Conservation (phyloP, 2,888 invertebrate genomes). For the Drosophila meridionalis region DNA sequence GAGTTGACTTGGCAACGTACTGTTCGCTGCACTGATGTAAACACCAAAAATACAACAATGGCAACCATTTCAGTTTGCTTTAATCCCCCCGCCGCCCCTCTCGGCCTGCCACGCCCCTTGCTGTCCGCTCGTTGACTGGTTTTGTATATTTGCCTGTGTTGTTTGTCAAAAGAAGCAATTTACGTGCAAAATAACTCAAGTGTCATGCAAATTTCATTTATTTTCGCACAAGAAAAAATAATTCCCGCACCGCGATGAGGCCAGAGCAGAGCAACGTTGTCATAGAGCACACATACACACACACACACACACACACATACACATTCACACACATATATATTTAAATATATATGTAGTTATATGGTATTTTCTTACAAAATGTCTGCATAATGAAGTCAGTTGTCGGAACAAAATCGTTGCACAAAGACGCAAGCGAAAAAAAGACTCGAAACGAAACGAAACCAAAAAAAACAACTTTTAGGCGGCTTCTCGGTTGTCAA, state of each 20-base stretch:
- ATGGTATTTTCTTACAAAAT: constrained; percentile 70
- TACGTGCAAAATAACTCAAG: constrained; percentile 84
- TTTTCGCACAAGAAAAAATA: constrained; percentile 79
- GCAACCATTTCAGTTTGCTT: constrained; percentile 70
- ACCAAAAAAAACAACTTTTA: constrained; percentile 35
- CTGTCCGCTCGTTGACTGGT: constrained; percentile 46
- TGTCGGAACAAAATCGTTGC: constrained; percentile 62
- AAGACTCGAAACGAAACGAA: neutral
- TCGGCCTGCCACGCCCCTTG: constrained; percentile 6
- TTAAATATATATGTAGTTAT: constrained; percentile 47
- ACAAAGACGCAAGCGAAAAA: constrained; percentile 38
- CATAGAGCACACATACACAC: constrained; percentile 60
- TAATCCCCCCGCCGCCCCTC: constrained; percentile 17
- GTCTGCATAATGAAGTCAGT: constrained; percentile 76
- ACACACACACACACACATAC: constrained; percentile 2
- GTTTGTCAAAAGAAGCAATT: constrained; percentile 83
- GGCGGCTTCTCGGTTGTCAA: constrained; percentile 48
- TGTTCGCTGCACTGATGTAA: constrained; percentile 72
- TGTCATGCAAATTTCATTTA: constrained; percentile 84
- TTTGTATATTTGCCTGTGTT: constrained; percentile 77
- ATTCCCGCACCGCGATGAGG: constrained; percentile 67
- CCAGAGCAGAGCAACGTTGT: constrained; percentile 54
- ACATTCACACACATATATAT: neutral
- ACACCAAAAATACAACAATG: constrained; percentile 81
- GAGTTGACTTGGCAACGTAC: constrained; percentile 63